Conservation (phyloP, 2,113 vertebrate genomes). For the Callionymus lyra region DNA sequence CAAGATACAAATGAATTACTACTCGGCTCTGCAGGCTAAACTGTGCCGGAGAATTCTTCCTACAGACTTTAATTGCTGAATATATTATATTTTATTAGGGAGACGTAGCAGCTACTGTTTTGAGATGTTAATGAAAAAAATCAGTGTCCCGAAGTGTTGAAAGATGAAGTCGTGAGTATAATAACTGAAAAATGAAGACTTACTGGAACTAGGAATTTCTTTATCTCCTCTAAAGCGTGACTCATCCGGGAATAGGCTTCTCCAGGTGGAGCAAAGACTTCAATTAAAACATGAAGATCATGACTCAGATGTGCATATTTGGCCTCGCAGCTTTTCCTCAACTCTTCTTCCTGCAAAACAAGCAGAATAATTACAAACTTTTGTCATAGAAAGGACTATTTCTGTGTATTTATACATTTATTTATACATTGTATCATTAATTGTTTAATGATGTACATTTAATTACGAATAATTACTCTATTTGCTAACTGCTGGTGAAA, state of each 20-base stretch:
- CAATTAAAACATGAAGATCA: constrained; percentile 97
- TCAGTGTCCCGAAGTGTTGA: background rate
- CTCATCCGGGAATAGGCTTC: constrained; percentile 99
- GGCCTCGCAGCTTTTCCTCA: constrained; percentile 92
- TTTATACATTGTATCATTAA: no score
- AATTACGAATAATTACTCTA: no score
- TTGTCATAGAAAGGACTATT: no score
- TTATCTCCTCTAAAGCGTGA: constrained; percentile 97
- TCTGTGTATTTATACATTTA: no score
- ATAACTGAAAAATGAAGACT: no score
- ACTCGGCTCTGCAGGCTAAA: constrained; percentile 51
- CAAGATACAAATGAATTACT: constrained; percentile 63
- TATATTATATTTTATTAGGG: constrained; percentile 49
- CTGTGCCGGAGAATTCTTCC: constrained; percentile 44
- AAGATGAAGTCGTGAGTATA: constrained; percentile 6
- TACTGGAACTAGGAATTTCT: constrained; percentile 98
- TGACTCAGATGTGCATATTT: constrained; percentile 95
- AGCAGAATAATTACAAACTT: background rate
- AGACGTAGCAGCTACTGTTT: constrained; percentile 5
- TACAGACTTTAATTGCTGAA: constrained; percentile 60
- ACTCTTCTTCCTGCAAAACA: constrained; percentile 85
- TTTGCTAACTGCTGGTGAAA: no score
- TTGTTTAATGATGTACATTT: no score
- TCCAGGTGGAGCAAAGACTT: constrained; percentile 96
- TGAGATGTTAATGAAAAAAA: constrained; percentile 9